Evolutionary conservation across 1,140 invertebrate genomes (phyloP), one percentile per base, ranked within the genome.

Genomic region (Drosophila burlai): DNA sequence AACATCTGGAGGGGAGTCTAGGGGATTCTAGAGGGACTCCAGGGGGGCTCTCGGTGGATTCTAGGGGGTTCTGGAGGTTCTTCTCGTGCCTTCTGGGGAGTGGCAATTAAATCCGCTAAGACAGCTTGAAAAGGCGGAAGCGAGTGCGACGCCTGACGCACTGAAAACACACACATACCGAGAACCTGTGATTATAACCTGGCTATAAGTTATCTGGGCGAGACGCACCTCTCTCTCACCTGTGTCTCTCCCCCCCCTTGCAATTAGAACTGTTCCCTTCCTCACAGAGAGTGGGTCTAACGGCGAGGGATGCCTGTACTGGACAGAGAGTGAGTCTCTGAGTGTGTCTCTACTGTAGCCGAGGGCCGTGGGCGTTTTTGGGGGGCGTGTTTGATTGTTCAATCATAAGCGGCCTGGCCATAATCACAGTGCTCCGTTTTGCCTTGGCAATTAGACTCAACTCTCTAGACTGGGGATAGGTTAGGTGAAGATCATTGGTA

Each of bases 331-430:
- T 10, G 18, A n/a, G n/a, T n/a, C n/a, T n/a, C n/a, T n/a, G n/a
- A 21, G 52, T 58, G 50, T 21, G 52, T 58, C 43, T 18, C 16
- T 34, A 46, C 40, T 40, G 15, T 54, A 42, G 29, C 65, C 50
- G 34, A 11, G 49, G 84, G 80, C 83, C 67, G 83, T 81, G 83
- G 83, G 83, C 82, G 82, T 73, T 77, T 73, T 63, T 8, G 58
- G 45, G 42, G 71, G 83, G 83, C 78, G 83, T 78, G 84, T 84
- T 78, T 89, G 77, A 87, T 89, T 87, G 83, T 87, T 87, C 81
- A 87, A 89, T 87, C 83, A 89, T 81, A 87, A 81, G 64, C 73
- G 75, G 42, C 29, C 18, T 38, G 45, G 64, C 76, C 58, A 15
- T 86, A 86, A 86, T 87, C 83, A 86, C 73, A 89, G 76, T 57